A percentile compares a stretch with the other conserved stretches of the same genome.
phyloP scores from a whole-genome alignment of 2,888 invertebrate genomes.

The Perizoma flavofasciatum region DNA sequence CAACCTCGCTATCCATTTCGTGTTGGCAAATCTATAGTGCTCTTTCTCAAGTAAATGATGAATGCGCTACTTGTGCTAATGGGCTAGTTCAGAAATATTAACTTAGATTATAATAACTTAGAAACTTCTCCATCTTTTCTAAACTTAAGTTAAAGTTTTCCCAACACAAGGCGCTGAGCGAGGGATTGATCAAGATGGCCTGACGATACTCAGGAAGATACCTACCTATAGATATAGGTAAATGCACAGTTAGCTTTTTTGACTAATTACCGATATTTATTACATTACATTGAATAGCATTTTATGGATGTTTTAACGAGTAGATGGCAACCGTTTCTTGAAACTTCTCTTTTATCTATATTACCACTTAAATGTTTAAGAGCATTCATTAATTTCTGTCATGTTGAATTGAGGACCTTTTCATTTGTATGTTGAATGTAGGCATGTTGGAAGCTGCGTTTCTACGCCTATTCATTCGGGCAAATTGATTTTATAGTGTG shows the following conservation, averaged over 20 bases:
- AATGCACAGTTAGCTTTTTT: slow-evolving; percentile 24
- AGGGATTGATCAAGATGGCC: slow-evolving; percentile 43
- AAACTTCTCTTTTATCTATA: slow-evolving; percentile 16
- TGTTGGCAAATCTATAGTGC: slow-evolving; percentile 60
- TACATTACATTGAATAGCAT: slow-evolving; percentile 11
- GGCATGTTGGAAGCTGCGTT: slow-evolving; percentile 14
- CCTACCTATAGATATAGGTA: background rate
- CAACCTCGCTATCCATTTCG: slow-evolving; percentile 52
- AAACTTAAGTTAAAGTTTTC: slow-evolving; percentile 1
- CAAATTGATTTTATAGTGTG: slow-evolving; percentile 12
- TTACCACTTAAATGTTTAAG: background rate
- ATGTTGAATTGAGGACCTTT: background rate
- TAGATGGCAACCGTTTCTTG: slow-evolving; percentile 24
- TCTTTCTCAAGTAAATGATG: slow-evolving; percentile 54
- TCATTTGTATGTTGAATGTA: slow-evolving; percentile 4
- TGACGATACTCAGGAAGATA: background rate
- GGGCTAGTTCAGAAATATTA: background rate
- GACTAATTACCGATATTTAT: slow-evolving; percentile 1
- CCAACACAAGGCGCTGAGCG: slow-evolving; percentile 43
- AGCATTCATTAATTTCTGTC: slow-evolving; percentile 5
- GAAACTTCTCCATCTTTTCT: background rate
- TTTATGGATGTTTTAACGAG: slow-evolving; percentile 13
- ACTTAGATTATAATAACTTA: too few relatives aligned
- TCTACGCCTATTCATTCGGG: slow-evolving; percentile 1
- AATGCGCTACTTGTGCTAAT: slow-evolving; percentile 37